Evolutionary conservation across 2,888 invertebrate species (phyloP), one percentile per base, ranked within the genome.

Genomic region (Diaprepes abbreviatus): DNA sequence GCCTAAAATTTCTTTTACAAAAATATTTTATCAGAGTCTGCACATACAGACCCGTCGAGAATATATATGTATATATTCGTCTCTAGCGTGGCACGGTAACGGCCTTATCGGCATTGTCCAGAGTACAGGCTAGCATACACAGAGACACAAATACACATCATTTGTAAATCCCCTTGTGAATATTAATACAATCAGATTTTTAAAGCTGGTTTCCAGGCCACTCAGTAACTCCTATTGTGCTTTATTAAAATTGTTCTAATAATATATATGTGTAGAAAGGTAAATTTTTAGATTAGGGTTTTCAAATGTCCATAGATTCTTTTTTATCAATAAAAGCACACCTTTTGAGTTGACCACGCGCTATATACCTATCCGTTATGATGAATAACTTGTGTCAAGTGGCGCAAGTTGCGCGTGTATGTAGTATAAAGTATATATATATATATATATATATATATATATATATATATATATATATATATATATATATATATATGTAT

Each of bases 181-280:
- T 75, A 75, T 74, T 74, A 74, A 74, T 72, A 74, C 74, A 73
- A 75, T 75, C 73, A 74, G 75, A 75, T 75, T 74, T 75, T 75
- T 73, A 72, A 68, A 69, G 64, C 67, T 71, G 66, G 31, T 73
- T 75, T 74, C 67, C 74, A 73, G 73, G 72, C 71, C 74, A 75
- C 70, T 74, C 71, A 74, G 71, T 74, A 71, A 70, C 48, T 48
- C 33, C 35, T 21, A 45, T 60, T 60, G 48, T 60, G 28, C 21
- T 48, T 40, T 48, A 43, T 38, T 28, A 12, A 48, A 48, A 24
- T 24, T 24, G n/a, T n/a, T n/a, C n/a, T n/a, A n/a, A n/a, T n/a
- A n/a, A n/a, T n/a, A n/a, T n/a, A n/a, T n/a, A n/a, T n/a, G n/a
- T n/a, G n/a, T n/a, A n/a, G n/a, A n/a, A n/a, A n/a, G n/a, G n/a